These are phyloP conservation scores for Thalassoma bifasciatum DNA, from an alignment of 2,113 vertebrate genomes.

Conservation along the genomic window DNA sequence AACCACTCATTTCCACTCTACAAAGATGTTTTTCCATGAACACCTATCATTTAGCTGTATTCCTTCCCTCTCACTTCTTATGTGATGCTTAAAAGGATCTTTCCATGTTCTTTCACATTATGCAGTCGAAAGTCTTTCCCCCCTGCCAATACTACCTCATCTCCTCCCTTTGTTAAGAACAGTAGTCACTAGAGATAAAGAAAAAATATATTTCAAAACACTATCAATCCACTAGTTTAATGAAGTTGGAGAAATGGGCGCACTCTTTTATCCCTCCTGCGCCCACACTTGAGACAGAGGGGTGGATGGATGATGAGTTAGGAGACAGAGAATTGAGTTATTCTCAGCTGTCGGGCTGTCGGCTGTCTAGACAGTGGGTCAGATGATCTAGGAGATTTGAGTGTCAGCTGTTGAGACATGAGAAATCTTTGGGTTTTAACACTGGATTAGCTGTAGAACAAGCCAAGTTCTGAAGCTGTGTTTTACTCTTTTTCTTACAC, in stretches of 20 bases:
- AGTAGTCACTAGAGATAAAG: conserved; percentile 44
- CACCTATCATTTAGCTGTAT: conserved; percentile 52
- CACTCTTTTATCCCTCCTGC: conserved; percentile 21
- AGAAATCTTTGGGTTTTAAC: conserved; percentile 46
- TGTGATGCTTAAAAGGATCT: conserved; percentile 60
- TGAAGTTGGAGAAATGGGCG: conserved; percentile 36
- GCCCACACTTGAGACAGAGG: conserved; percentile 38
- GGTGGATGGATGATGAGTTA: conserved; percentile 45
- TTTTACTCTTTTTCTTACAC: neutral
- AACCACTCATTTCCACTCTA: conserved; percentile 48
- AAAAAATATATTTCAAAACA: conserved; percentile 24
- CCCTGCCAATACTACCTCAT: conserved; percentile 53
- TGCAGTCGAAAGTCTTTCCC: conserved; percentile 60
- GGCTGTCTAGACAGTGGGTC: conserved; percentile 61
- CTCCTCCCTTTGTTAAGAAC: conserved; percentile 54
- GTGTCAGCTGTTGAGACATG: conserved; percentile 45
- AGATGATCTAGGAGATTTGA: conserved; percentile 61
- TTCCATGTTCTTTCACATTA: conserved; percentile 62
- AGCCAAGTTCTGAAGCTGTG: neutral
- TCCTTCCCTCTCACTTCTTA: conserved; percentile 29
- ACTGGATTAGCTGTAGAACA: conserved; percentile 33
- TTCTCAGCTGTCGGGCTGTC: conserved; percentile 50
- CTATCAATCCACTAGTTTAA: conserved; percentile 42
- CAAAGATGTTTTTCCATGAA: conserved; percentile 60
- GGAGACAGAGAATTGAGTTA: conserved; percentile 44